Base-by-base conservation (phyloP, 2,113 vertebrate species). In the Ancistrus triradiatus region DNA sequence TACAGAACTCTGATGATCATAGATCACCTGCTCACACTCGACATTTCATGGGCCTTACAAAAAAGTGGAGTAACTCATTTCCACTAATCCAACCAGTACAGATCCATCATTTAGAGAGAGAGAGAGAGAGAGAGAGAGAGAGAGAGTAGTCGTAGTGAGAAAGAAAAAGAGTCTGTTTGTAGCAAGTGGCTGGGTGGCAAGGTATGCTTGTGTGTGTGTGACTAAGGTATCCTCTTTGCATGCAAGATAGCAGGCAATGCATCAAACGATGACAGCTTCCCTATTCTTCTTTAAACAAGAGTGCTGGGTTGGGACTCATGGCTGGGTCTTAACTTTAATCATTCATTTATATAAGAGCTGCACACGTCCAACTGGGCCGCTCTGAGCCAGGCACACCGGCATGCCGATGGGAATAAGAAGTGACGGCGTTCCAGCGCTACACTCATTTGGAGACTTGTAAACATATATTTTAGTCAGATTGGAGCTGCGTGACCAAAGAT, bases 261-360 rank as follows among this genome's bases (percentile, higher is more conserved):
- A 87, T 89, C 87, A 90, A 81, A 85, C 83, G 75, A 86, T 87
- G 87, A 86, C 88, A 87, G 83, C 75, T 73, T 74, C 66, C 68
- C 79, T 79, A 82, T 88, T 86, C 83, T 81, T 79, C 77, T 77
- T 81, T 83, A 87, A 87, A 85, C 79, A 86, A 84, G 81, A 85
- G 80, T 72, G 55, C 77, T 68, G 81, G 76, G 66, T 76, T 72
- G 81, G 75, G 84, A 80, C 77, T 83, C 79, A 76, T 78, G 77
- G 84, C 78, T 74, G 80, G 61, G 82, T 74, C 77, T 81, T 79
- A 85, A 87, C 83, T 89, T 88, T 86, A 89, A 88, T 90, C 87
- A 87, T 89, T 85, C 83, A 83, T 86, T 86, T 87, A 86, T 87
- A 87, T 86, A 87, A 87, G 75, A 82, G 78, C 77, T 76, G 75